Conservation (phyloP, 2,797 vertebrate species). For the Carduelis carduelis region DNA sequence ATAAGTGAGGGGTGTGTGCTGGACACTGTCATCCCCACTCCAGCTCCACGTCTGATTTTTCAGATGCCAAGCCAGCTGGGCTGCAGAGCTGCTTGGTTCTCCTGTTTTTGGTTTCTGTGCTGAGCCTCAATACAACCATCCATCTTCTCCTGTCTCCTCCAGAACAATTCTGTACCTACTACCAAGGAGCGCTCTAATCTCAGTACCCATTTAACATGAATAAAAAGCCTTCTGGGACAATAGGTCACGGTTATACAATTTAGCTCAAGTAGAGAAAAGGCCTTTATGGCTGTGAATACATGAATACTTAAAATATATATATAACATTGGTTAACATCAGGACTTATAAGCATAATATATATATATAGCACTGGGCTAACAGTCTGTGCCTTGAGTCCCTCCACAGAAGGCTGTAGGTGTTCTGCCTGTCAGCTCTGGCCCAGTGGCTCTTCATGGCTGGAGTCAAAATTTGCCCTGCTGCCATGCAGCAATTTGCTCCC, state of each 20-base stretch:
- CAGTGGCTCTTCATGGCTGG: neutral
- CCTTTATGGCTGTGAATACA: conserved; percentile 62
- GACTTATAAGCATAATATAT: conserved; percentile 32
- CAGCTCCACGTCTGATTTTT: neutral
- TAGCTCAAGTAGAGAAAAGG: conserved; percentile 50
- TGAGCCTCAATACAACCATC: conserved; percentile 7
- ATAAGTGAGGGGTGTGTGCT: neutral
- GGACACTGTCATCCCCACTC: neutral
- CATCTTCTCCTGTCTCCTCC: conserved; percentile 21
- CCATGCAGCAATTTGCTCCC: neutral
- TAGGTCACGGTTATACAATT: conserved; percentile 59
- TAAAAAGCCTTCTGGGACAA: conserved; percentile 63
- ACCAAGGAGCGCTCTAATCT: neutral
- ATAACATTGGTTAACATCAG: conserved; percentile 32
- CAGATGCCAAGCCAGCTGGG: neutral
- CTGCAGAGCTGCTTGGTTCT: neutral
- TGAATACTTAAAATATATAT: conserved; percentile 62
- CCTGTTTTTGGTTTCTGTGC: neutral
- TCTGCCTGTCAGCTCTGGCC: neutral
- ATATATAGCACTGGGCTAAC: neutral
- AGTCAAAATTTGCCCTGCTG: neutral
- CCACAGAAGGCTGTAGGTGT: neutral
- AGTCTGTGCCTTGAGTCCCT: neutral
- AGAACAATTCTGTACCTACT: conserved; percentile 22
- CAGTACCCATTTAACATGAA: conserved; percentile 40